Evolutionary conservation across 2,888 invertebrate species (phyloP).

Genomic region (Enchytraeus crypticus): DNA sequence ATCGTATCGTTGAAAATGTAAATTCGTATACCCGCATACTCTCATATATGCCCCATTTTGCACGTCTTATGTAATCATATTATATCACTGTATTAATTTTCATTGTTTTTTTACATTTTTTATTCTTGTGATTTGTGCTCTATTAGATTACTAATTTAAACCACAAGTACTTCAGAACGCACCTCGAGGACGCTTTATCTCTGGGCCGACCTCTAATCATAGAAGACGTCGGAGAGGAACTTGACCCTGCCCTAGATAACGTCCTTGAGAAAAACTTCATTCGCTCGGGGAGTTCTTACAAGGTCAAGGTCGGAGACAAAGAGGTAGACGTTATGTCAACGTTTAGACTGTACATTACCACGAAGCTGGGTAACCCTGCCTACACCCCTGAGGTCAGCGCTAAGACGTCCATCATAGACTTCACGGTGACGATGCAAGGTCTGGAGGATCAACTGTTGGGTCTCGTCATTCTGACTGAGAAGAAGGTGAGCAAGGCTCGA

Average conservation of each 20-base stretch:
- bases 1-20: too few species aligned
- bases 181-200: slow-evolving; percentile 77
- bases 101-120: background rate
- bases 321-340: slow-evolving; percentile 94
- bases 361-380: slow-evolving; percentile 88
- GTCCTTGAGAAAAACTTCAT: slow-evolving; percentile 94
- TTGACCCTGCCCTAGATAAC: slow-evolving; percentile 92
- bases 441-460: slow-evolving; percentile 86
- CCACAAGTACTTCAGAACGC: slow-evolving; percentile 89
- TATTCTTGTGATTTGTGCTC: too few species aligned
- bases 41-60: too few species aligned
- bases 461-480: slow-evolving; percentile 88
- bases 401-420: slow-evolving; percentile 91
- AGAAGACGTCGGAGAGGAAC: slow-evolving; percentile 86
- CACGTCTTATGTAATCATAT: too few species aligned
- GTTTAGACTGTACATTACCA: slow-evolving; percentile 89
- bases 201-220: slow-evolving; percentile 79
- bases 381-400: slow-evolving; percentile 95
- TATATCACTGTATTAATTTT: background rate
- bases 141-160: slow-evolving; percentile 77
- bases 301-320: slow-evolving; percentile 62
- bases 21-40: too few species aligned
- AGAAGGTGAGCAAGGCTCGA: slow-evolving; percentile 60
- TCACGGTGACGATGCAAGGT: slow-evolving; percentile 92
- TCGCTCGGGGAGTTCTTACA: slow-evolving; percentile 63